Conservation (phyloP, 30 jellyfish, hydroid and myxozoan genomes). For the Hydractinia symbiolongicarpus region DNA sequence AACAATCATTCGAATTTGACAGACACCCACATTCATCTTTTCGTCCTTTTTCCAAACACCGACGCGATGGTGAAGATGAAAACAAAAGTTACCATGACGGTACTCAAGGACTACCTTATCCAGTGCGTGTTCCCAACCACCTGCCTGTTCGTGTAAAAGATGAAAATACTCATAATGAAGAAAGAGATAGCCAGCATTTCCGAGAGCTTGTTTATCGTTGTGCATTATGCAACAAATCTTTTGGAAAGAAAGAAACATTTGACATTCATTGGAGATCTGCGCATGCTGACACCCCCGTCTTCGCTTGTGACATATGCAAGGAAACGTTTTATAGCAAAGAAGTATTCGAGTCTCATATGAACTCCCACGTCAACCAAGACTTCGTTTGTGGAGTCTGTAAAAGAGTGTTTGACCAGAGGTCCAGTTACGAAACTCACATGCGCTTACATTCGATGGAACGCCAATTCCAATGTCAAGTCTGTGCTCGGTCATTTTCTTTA, state of each 20-base stretch:
- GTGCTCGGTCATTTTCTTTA: constrained; percentile 28
- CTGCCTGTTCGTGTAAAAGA: neutral
- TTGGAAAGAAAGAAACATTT: constrained; percentile 21
- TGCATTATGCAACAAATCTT: constrained; percentile 31
- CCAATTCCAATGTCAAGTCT: constrained; percentile 27
- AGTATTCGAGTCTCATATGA: constrained; percentile 15
- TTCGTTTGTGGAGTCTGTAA: constrained; percentile 13
- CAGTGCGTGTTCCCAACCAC: neutral
- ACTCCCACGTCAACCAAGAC: constrained; percentile 17
- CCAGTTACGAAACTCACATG: constrained; percentile 22
- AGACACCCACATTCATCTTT: neutral
- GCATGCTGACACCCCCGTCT: constrained; percentile 15
- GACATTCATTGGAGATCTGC: constrained; percentile 26
- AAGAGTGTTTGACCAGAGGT: constrained; percentile 5
- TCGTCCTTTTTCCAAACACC: neutral
- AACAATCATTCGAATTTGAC: neutral
- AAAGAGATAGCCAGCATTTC: neutral
- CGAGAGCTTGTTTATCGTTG: constrained; percentile 22
- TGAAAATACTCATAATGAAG: neutral
- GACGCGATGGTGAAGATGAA: neutral
- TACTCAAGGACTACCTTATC: neutral
- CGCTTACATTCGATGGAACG: constrained; percentile 22
- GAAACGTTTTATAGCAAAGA: constrained; percentile 14
- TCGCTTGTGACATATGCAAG: constrained; percentile 20
- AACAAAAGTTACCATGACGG: neutral